Evolutionary conservation across 1,140 invertebrate genomes (phyloP).

Genomic region (Drosophila gunungcola): DNA sequence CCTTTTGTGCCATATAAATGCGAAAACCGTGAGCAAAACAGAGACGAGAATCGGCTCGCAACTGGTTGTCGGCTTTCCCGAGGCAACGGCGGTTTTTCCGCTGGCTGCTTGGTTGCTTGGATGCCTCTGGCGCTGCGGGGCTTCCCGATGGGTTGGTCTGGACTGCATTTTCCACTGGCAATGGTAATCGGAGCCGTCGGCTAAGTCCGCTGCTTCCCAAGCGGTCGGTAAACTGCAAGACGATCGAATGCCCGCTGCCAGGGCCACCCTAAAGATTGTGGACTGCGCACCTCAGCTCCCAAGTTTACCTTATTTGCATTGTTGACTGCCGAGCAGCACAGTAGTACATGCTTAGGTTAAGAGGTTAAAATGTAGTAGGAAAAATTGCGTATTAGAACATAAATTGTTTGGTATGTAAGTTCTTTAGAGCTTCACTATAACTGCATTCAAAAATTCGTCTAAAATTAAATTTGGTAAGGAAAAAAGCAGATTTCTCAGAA

Average conservation of each 20-base stretch:
- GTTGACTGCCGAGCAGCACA: constrained; percentile 4
- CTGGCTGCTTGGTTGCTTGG: constrained; percentile 43
- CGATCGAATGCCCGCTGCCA: constrained; percentile 45
- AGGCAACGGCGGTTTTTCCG: constrained; percentile 45
- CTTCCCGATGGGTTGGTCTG: constrained; percentile 40
- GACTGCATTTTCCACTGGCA: constrained; percentile 30
- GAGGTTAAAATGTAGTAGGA: too few species aligned
- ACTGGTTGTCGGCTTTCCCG: constrained; percentile 12
- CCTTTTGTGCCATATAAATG: constrained; percentile 12
- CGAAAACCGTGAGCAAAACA: constrained; percentile 61
- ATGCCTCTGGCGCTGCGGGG: constrained; percentile 36
- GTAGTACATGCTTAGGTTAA: background rate
- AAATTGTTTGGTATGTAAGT: too few species aligned
- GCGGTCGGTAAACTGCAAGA: constrained; percentile 40
- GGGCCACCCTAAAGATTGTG: constrained; percentile 53
- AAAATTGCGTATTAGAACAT: too few species aligned
- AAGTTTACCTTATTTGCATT: constrained; percentile 42
- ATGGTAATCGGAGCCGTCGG: constrained; percentile 63
- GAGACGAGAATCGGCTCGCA: constrained; percentile 29
- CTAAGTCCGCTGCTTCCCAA: constrained; percentile 47
- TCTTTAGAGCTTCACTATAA: too few species aligned
- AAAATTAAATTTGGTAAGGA: background rate
- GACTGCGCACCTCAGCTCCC: constrained; percentile 4
- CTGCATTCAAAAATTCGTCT: too few species aligned
- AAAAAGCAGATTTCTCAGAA: too few species aligned